A percentile compares a stretch with the other conserved stretches of the same genome.
phyloP scores from a whole-genome alignment of 1,140 invertebrate species.

The Dreissena polymorpha region DNA sequence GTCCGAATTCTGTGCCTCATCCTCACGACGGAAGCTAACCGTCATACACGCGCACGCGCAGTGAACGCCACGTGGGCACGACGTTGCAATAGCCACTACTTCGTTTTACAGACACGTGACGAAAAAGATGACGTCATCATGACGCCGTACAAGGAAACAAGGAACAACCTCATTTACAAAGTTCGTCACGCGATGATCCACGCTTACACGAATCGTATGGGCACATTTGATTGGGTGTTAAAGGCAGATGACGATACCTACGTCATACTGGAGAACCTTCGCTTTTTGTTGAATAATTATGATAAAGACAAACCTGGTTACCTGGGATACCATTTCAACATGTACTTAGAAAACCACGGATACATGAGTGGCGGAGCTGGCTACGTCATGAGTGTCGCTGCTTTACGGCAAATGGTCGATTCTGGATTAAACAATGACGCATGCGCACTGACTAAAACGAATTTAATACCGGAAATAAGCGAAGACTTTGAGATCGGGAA shows the following conservation, averaged over 20 bases:
- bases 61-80: too few relatives aligned
- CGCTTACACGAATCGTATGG: constrained; percentile 72
- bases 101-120: background rate
- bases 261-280: constrained; percentile 81
- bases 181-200: constrained; percentile 84
- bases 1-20: constrained; percentile 16
- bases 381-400: constrained; percentile 89
- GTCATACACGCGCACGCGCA: too few relatives aligned
- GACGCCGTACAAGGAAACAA: background rate
- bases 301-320: too few relatives aligned
- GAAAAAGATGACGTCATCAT: constrained; percentile 14
- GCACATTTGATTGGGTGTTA: too few relatives aligned
- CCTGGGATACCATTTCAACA: too few relatives aligned
- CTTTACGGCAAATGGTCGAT: constrained; percentile 51
- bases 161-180: constrained; percentile 31
- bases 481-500: too few relatives aligned
- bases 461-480: constrained; percentile 27
- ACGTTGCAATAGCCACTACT: too few relatives aligned
- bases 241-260: constrained; percentile 86
- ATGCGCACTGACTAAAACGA: constrained; percentile 79
- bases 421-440: constrained; percentile 82
- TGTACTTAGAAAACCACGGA: too few relatives aligned
- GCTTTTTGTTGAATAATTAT: constrained; percentile 55
- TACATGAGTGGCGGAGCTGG: too few relatives aligned
- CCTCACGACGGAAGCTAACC: too few relatives aligned